These are phyloP conservation scores for Ophion slaviceki DNA, from an alignment of 2,888 invertebrate genomes.

Conservation along the genomic window DNA sequence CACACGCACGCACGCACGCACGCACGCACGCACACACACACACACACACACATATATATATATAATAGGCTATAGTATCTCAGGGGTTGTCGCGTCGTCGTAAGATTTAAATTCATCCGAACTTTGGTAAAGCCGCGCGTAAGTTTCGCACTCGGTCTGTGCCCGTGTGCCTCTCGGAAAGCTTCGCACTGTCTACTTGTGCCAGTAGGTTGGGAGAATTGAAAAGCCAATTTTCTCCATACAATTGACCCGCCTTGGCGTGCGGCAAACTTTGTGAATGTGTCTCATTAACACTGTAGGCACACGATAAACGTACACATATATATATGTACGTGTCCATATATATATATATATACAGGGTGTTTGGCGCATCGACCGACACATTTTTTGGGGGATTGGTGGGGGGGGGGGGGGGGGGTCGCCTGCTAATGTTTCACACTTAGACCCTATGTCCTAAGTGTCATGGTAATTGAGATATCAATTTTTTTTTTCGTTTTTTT, in stretches of 20 bases:
- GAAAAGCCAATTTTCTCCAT: conserved; percentile 82
- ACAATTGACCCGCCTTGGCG: conserved; percentile 81
- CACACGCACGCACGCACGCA: too few relatives aligned
- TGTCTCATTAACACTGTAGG: conserved; percentile 80
- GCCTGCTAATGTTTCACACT: too few relatives aligned
- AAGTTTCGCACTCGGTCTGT: conserved; percentile 72
- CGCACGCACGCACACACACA: too few relatives aligned
- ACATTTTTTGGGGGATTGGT: too few relatives aligned
- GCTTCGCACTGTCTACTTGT: conserved; percentile 35
- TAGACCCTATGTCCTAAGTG: too few relatives aligned
- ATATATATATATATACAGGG: too few relatives aligned
- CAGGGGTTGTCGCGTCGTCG: conserved; percentile 68
- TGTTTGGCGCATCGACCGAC: too few relatives aligned
- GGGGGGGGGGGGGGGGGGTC: too few relatives aligned
- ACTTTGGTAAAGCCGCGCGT: conserved; percentile 74
- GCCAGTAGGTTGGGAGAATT: conserved; percentile 72
- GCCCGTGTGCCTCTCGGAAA: conserved; percentile 34
- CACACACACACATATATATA: background rate
- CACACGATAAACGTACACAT: conserved; percentile 62
- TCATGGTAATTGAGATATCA: too few relatives aligned
- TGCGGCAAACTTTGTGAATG: conserved; percentile 81
- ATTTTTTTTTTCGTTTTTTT: too few relatives aligned
- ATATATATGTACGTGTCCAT: background rate
- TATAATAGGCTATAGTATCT: conserved; percentile 5
- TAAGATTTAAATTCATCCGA: conserved; percentile 80